phyloP scores from a whole-genome alignment of 2,113 vertebrate species.

The Thymallus thymallus region DNA sequence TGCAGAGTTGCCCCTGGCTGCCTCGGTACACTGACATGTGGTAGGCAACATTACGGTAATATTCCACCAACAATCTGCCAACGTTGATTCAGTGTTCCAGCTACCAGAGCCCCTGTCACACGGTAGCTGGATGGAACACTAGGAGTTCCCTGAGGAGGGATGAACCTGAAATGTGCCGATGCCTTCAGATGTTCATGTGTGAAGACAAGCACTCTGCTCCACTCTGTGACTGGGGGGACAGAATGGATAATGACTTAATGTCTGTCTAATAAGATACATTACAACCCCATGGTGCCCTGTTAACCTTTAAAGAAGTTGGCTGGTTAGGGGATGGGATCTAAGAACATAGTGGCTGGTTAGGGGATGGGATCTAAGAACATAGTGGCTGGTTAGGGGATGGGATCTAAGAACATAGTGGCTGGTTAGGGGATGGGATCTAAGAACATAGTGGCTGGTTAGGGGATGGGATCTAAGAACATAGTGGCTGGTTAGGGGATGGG shows the following conservation, averaged over 20 bases:
- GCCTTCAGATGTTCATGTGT: constrained; percentile 68
- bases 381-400: neutral
- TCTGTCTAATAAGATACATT: constrained; percentile 71
- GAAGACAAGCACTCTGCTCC: constrained; percentile 29
- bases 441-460: too few species aligned
- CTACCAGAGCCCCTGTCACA: neutral
- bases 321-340: constrained; percentile 30
- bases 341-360: constrained; percentile 51
- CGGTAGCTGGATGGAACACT: constrained; percentile 17
- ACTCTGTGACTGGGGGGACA: constrained; percentile 58
- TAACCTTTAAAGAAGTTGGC: constrained; percentile 61
- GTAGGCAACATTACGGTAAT: neutral
- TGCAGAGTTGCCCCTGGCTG: neutral
- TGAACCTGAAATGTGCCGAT: constrained; percentile 50
- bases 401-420: neutral
- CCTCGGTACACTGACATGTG: neutral
- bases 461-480: too few species aligned
- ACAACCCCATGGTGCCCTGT: constrained; percentile 64
- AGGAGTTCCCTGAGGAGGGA: neutral
- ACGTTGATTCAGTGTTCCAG: too few species aligned
- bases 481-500: neutral
- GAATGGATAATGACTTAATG: constrained; percentile 72
- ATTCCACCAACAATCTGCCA: too few species aligned
- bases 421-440: too few species aligned
- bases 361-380: constrained; percentile 24